Conservation (phyloP, 2,113 vertebrate genomes). For the Stigmatopora argus region DNA sequence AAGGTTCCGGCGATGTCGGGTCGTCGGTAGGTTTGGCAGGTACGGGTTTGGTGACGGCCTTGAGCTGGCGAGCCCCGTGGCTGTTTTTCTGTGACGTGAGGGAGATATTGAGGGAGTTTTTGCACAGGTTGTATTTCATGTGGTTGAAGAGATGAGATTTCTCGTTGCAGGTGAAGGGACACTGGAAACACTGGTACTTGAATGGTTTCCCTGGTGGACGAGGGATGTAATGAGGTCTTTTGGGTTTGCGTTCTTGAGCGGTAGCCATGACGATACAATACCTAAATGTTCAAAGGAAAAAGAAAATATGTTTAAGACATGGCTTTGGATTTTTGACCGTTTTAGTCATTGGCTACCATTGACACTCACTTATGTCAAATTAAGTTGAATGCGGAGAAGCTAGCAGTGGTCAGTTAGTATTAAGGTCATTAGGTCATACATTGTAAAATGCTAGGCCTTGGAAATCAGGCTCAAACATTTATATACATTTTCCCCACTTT, state of each 20-base stretch:
- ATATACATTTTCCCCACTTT: too few relatives aligned
- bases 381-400: too few relatives aligned
- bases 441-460: too few relatives aligned
- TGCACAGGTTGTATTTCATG: conserved; percentile 97
- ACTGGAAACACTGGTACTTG: conserved; percentile 98
- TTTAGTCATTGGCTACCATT: too few relatives aligned
- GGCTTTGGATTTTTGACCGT: background rate
- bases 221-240: conserved; percentile 96
- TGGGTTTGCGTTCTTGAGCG: conserved; percentile 87
- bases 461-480: too few relatives aligned
- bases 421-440: too few relatives aligned
- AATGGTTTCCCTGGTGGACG: conserved; percentile 93
- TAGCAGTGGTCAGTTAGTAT: too few relatives aligned
- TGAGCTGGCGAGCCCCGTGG: conserved; percentile 63
- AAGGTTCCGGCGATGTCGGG: conserved; percentile 13
- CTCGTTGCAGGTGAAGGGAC: conserved; percentile 97
- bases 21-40: conserved; percentile 31
- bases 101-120: conserved; percentile 85
- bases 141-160: conserved; percentile 98
- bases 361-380: too few relatives aligned
- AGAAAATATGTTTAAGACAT: background rate
- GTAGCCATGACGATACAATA: conserved; percentile 73
- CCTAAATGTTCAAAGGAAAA: conserved; percentile 1
- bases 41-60: conserved; percentile 21
- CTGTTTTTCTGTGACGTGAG: conserved; percentile 82